These are phyloP conservation scores for Clitarchus hookeri DNA, from an alignment of 2,888 invertebrate species.

Conservation along the genomic window DNA sequence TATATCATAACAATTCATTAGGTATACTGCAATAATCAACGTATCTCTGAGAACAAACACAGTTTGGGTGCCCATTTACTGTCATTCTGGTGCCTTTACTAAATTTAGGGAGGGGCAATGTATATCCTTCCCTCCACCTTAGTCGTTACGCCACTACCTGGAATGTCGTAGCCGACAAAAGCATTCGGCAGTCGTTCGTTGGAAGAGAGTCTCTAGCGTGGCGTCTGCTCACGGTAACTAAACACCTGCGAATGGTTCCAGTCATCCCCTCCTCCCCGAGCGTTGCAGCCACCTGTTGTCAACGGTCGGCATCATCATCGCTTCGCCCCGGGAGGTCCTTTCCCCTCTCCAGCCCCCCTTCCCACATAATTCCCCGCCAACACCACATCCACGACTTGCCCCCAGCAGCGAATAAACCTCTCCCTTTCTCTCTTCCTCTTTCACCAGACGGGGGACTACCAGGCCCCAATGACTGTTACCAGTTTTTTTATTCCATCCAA, in stretches of 20 bases:
- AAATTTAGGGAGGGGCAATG: no score
- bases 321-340: slow-evolving; percentile 35
- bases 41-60: no score
- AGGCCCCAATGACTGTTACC: slow-evolving; percentile 37
- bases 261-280: neutral
- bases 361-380: slow-evolving; percentile 17
- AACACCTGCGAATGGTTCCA: neutral
- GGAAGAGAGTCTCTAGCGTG: no score
- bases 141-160: no score
- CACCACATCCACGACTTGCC: slow-evolving; percentile 36
- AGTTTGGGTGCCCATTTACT: no score
- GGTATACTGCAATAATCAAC: no score
- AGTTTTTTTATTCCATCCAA: slow-evolving; percentile 32
- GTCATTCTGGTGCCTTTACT: no score
- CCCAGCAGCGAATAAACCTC: slow-evolving; percentile 36
- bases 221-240: no score
- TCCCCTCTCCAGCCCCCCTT: slow-evolving; percentile 30
- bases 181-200: no score
- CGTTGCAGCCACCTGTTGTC: slow-evolving; percentile 37
- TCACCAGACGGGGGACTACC: slow-evolving; percentile 26
- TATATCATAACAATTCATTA: no score
- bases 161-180: no score
- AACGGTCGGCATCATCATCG: slow-evolving; percentile 32
- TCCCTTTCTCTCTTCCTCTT: neutral
- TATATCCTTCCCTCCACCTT: no score